These are phyloP conservation scores for Centropus unirufus DNA, from an alignment of 2,113 vertebrate genomes.

Conservation along the genomic window DNA sequence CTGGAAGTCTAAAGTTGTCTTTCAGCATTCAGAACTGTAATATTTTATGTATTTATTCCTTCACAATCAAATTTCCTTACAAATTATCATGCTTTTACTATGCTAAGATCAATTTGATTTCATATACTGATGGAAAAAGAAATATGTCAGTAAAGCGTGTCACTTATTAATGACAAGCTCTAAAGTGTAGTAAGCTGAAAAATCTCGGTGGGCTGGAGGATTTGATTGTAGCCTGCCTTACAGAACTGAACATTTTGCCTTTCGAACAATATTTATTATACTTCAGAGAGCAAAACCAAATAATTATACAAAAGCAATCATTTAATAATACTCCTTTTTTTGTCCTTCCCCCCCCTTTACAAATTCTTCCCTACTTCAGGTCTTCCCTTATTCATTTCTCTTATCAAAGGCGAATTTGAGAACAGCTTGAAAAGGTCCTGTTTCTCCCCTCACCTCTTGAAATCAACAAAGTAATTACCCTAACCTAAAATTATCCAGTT, in stretches of 20 bases:
- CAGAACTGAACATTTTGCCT: slow-evolving; percentile 13
- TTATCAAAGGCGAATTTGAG: not conserved
- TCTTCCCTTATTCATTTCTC: not conserved
- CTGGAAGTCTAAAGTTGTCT: not conserved
- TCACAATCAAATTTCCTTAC: not conserved
- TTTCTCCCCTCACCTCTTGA: not conserved
- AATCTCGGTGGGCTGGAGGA: not conserved
- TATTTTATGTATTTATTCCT: not conserved
- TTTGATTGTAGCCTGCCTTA: slow-evolving; percentile 19
- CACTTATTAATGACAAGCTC: slow-evolving; percentile 23
- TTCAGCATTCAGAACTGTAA: not conserved
- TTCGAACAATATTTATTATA: slow-evolving; percentile 21
- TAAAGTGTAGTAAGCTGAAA: slow-evolving; percentile 16
- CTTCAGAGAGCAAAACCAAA: not conserved
- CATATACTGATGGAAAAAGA: not conserved
- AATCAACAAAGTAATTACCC: not conserved
- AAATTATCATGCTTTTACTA: not conserved
- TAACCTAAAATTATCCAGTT: not conserved
- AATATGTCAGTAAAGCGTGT: not conserved
- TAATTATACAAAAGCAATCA: not conserved
- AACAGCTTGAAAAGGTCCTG: not conserved
- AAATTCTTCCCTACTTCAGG: not conserved
- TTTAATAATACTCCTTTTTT: not conserved
- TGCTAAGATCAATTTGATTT: slow-evolving; percentile 5
- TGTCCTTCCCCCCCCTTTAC: not conserved